Evolutionary conservation across 1,140 invertebrate species (phyloP), one percentile per base, ranked within the genome.

Genomic region (Drosophila novamexicana): DNA sequence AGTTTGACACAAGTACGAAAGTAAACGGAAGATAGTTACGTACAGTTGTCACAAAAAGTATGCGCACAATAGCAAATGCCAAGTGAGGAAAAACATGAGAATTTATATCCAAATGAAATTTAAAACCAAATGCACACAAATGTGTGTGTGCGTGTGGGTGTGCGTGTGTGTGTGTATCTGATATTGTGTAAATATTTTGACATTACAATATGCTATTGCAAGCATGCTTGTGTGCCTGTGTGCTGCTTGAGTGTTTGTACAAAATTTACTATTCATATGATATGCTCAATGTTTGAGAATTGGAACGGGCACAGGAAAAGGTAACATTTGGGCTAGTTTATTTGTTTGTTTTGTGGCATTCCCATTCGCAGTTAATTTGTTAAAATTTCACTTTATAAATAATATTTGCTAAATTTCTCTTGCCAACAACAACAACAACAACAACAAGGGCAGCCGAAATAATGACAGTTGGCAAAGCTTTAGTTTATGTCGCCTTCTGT

Each of bases 171-270:
- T 6, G 39, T 29, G 52, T 44, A 18, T 71, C n/a, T 81, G 82
- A 85, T 88, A 79, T 82, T 76, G 79, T 88, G 82, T 79, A 86
- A 86, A 88, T 86, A 86, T 88, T 86, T 88, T 86, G 79, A 88
- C 82, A 88, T 83, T 70, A 81, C 75, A 86, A 81, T 79, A 77
- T 88, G 82, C 72, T 78, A 70, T 75, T 76, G 64, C 69, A 81
- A 75, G 47, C 42, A 68, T 68, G 72, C 66, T 69, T 64, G 72
- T 58, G 42, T 62, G 16, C 39, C 29, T 54, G 49, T 47, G 18
- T 63, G 37, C 40, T 49, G 32, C 45, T 68, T 36, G 29, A 57
- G 45, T 69, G 66, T 65, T 64, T 75, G 75, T 74, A 45, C 59
- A 75, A 62, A 63, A 78, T 78, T 65, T 78, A 47, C 59, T 66